Conservation (phyloP, 2,113 vertebrate species). For the Chloroceryle aenea region DNA sequence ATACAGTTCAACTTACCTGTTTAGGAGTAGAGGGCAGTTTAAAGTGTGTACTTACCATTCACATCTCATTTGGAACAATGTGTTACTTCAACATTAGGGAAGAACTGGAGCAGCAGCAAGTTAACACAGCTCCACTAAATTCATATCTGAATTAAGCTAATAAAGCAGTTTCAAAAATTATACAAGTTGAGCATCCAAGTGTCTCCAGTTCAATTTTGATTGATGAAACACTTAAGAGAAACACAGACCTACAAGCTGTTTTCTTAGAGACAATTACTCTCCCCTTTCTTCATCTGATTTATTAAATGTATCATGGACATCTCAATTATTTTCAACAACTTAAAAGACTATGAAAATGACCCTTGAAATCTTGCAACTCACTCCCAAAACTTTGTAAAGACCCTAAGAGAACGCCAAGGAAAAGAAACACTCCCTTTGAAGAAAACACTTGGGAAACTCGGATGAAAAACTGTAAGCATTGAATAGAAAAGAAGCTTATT, state of each 20-base stretch:
- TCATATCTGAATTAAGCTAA: background rate
- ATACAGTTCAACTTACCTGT: background rate
- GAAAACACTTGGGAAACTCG: background rate
- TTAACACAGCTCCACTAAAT: background rate
- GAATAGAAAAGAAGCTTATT: background rate
- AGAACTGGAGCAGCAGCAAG: background rate
- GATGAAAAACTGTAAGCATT: background rate
- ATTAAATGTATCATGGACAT: background rate
- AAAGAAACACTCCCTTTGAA: background rate
- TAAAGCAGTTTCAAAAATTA: background rate
- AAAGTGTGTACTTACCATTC: background rate
- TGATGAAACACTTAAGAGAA: background rate
- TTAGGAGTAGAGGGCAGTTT: background rate
- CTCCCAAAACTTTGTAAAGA: background rate
- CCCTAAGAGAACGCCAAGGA: background rate
- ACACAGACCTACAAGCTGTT: background rate
- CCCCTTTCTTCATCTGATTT: background rate
- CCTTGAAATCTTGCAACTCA: background rate
- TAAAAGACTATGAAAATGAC: background rate
- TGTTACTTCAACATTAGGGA: background rate
- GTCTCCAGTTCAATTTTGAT: background rate
- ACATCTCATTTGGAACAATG: background rate
- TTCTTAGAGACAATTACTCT: background rate
- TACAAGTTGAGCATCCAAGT: background rate
- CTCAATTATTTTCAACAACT: background rate